Evolutionary conservation across 1,140 invertebrate species (phyloP), one percentile per base, ranked within the genome.

Genomic region (Hyles vespertilio): DNA sequence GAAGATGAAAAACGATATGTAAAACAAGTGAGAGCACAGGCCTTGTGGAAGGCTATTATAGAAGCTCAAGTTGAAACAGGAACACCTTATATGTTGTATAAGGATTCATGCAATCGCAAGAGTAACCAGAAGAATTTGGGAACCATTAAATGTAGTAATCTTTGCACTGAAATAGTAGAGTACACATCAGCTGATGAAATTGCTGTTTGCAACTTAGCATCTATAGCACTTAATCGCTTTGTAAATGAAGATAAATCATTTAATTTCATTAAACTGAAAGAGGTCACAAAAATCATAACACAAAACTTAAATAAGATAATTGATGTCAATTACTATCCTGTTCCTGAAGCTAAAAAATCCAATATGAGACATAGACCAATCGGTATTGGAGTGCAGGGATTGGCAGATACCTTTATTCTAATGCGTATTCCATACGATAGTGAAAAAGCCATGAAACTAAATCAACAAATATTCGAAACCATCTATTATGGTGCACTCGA

Each of bases 111-210:
- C 75, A 99, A 99, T 81, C 89, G 94, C 6, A 99, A 99, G 90
- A 97, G 96, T 53, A 99, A 99, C 87, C 99, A 99, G 79, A 94
- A 99, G 87, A 99, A 99, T 90, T 85, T 99, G 12, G 99, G 98
- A 33, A 99, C 98, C 4, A 99, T 99, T 61, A 99, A 98, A 89
- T 98, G 98, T 83, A 98, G 97, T 63, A 99, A 99, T 89, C 90
- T 99, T 10, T 99, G 98, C 81, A 99, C 98, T 1, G 99, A 99
- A 92, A 97, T 99, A 76, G 93, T 99, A 2, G 94, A 99, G 86
- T 99, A 98, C 81, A 96, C 94, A 9, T 93, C 95, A 45, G 90
- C 93, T 2, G 96, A 99, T 88, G 98, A 99, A 92, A 94, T 99
- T 40, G 98, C 98, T 33, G 98, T 99, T 0, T 99, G 99, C 87